These are phyloP conservation scores for Euthynnus affinis DNA, from an alignment of 2,797 vertebrate species.

Conservation along the genomic window DNA sequence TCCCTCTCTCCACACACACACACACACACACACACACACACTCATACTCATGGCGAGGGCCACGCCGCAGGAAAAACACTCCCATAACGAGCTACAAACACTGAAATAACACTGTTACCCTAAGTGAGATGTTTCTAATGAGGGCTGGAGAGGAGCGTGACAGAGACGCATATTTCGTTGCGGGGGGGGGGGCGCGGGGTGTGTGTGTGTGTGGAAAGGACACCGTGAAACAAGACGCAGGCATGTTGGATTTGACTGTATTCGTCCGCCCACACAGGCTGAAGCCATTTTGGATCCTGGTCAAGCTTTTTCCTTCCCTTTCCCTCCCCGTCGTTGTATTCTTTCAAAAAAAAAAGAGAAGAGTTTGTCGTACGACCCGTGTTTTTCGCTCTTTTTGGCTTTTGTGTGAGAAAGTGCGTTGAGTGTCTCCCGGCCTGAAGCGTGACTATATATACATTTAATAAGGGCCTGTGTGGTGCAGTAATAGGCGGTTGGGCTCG, in stretches of 20 bases:
- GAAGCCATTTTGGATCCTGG: conserved; percentile 75
- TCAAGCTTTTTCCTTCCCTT: conserved; percentile 49
- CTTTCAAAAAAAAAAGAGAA: conserved; percentile 45
- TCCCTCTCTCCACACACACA: conserved; percentile 42
- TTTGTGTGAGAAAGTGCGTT: conserved; percentile 80
- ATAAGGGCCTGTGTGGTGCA: conserved; percentile 86
- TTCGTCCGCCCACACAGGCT: conserved; percentile 67
- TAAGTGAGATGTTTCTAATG: conserved; percentile 84
- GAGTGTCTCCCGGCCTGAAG: conserved; percentile 77
- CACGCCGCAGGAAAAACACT: conserved; percentile 77
- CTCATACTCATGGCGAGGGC: conserved; percentile 53
- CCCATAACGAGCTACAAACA: conserved; percentile 82
- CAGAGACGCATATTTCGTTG: conserved; percentile 33
- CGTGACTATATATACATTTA: conserved; percentile 90
- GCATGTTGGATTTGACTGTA: conserved; percentile 64
- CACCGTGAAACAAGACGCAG: conserved; percentile 66
- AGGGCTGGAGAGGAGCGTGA: conserved; percentile 67
- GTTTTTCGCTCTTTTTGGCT: conserved; percentile 51
- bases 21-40: conserved; percentile 55
- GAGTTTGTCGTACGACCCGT: conserved; percentile 64
- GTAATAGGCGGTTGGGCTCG: conserved; percentile 85
- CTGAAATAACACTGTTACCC: conserved; percentile 81
- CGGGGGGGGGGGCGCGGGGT: no score
- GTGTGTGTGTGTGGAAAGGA: no score
- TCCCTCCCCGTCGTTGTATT: conserved; percentile 53